These are phyloP conservation scores for Enteromius treurensis DNA, from an alignment of 2,797 vertebrate genomes.

Conservation along the genomic window DNA sequence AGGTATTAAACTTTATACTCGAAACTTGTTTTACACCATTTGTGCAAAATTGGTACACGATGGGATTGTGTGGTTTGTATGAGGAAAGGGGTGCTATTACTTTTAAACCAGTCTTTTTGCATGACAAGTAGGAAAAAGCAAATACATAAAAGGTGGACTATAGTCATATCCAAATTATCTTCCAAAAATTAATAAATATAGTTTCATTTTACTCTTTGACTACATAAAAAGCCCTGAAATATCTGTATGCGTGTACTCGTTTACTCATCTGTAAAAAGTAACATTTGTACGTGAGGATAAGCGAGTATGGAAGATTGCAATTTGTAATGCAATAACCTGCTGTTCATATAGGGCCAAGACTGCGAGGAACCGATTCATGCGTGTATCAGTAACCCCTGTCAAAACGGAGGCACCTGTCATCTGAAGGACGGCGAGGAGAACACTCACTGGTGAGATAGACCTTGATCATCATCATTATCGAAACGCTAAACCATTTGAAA, in stretches of 20 bases:
- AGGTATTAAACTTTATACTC: not conserved
- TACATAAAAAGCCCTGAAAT: not conserved
- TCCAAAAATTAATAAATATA: not conserved
- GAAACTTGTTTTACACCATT: not conserved
- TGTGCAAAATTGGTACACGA: no score
- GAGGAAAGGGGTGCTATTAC: not conserved
- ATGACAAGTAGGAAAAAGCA: no score
- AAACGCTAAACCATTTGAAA: not conserved
- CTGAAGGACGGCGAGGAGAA: slow-evolving; percentile 92
- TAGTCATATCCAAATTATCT: not conserved
- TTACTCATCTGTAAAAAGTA: not conserved
- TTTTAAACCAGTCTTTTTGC: not conserved
- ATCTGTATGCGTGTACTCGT: not conserved
- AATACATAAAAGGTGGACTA: no score
- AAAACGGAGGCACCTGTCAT: slow-evolving; percentile 90
- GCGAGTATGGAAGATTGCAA: not conserved
- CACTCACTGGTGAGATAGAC: slow-evolving; percentile 60
- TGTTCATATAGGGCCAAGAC: slow-evolving; percentile 85
- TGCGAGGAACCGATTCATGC: slow-evolving; percentile 93
- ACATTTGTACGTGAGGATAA: not conserved
- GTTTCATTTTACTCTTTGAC: not conserved
- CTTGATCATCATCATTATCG: not conserved
- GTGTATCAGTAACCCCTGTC: slow-evolving; percentile 93
- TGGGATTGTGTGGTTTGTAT: not conserved
- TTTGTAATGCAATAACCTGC: not conserved